These are phyloP conservation scores for Nematolebias whitei DNA, from an alignment of 2,113 vertebrate genomes.

Conservation along the genomic window DNA sequence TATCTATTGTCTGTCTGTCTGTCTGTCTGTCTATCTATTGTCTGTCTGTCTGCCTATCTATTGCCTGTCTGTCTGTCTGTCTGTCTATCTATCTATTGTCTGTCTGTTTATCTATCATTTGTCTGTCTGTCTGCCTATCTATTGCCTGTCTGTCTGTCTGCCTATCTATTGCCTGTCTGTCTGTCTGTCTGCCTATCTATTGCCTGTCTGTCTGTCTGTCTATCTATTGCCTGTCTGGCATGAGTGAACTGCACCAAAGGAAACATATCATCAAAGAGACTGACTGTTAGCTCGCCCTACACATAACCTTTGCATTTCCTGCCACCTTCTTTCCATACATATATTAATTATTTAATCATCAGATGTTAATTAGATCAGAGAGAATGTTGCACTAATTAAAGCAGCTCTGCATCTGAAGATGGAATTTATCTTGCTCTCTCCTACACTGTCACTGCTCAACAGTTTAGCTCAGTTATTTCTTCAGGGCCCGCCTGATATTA, in stretches of 20 bases:
- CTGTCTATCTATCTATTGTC: no score
- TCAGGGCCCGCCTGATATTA: conserved; percentile 2
- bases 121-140: no score
- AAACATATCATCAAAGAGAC: background rate
- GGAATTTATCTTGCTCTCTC: conserved; percentile 41
- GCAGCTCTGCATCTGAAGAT: conserved; percentile 34
- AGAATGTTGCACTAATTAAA: conserved; percentile 52
- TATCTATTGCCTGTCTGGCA: no score
- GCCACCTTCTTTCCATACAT: conserved; percentile 29
- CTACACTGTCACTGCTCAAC: conserved; percentile 30
- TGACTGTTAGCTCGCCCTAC: background rate
- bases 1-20: no score
- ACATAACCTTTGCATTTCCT: conserved; percentile 9
- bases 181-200: no score
- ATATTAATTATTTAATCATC: conserved; percentile 42
- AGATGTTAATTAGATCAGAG: conserved; percentile 56
- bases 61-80: no score
- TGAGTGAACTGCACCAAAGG: background rate
- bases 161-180: no score
- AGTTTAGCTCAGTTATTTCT: conserved; percentile 16
- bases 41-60: no score
- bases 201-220: no score
- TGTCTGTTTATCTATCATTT: no score
- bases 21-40: no score
- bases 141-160: no score